A percentile compares a stretch with the other conserved stretches of the same genome.
phyloP scores from a whole-genome alignment of 2,888 invertebrate genomes.

The Acleris cristana region DNA sequence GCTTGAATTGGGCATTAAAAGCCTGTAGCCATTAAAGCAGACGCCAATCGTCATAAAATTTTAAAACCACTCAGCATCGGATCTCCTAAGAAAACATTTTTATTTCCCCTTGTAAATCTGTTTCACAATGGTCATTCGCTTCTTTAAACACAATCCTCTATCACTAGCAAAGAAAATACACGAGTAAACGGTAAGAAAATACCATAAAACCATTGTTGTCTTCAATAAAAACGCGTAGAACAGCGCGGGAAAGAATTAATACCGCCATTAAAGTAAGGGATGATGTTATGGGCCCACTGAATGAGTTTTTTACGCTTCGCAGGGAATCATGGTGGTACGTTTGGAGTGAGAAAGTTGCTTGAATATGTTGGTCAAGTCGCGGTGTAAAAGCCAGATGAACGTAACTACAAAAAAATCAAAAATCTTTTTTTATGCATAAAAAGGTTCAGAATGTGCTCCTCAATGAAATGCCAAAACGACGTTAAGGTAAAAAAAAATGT shows the following conservation, averaged over 20 bases:
- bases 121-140: slow-evolving; percentile 24
- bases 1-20: neutral
- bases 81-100: slow-evolving; percentile 16
- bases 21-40: slow-evolving; percentile 9
- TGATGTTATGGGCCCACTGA: slow-evolving; percentile 50
- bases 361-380: slow-evolving; percentile 11
- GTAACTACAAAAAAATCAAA: too few species aligned
- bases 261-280: slow-evolving; percentile 53
- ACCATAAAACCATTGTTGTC: slow-evolving; percentile 50
- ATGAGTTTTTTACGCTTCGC: slow-evolving; percentile 51
- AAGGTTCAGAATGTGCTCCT: too few species aligned
- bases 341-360: slow-evolving; percentile 38
- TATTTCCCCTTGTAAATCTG: slow-evolving; percentile 30
- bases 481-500: too few species aligned
- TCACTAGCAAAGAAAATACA: slow-evolving; percentile 32
- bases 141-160: slow-evolving; percentile 26
- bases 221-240: slow-evolving; percentile 48
- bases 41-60: slow-evolving; percentile 12
- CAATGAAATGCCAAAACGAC: too few species aligned
- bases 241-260: slow-evolving; percentile 51
- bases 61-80: slow-evolving; percentile 16
- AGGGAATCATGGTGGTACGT: slow-evolving; percentile 38
- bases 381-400: too few species aligned
- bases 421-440: too few species aligned
- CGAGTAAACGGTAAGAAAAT: slow-evolving; percentile 41